Evolutionary conservation across 2,113 vertebrate species (phyloP).

Genomic region (Psophia crepitans): DNA sequence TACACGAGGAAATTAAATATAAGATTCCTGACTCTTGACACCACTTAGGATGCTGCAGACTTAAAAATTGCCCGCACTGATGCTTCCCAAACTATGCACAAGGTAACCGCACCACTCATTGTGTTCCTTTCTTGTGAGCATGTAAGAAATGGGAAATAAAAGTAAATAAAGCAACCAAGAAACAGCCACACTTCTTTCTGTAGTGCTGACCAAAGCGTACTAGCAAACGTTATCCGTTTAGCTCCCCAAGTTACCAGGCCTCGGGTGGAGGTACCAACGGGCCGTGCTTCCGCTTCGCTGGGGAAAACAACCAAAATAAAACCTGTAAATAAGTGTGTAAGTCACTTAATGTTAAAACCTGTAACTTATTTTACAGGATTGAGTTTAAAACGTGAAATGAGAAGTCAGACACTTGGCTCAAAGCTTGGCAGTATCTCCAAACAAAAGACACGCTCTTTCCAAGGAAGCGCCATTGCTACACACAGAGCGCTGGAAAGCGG

Average conservation of each 20-base stretch:
- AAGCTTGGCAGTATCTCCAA: neutral
- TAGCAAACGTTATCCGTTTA: neutral
- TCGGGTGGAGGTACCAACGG: neutral
- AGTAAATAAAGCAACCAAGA: neutral
- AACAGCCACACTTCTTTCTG: neutral
- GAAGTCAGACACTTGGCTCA: neutral
- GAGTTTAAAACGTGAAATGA: neutral
- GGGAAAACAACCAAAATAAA: neutral
- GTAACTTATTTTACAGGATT: neutral
- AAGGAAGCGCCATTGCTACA: neutral
- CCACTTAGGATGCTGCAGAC: neutral
- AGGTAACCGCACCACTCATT: neutral
- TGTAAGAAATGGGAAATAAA: neutral
- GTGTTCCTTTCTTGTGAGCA: neutral
- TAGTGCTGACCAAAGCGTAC: neutral
- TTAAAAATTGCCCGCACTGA: neutral
- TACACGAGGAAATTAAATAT: neutral
- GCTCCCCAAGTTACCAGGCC: neutral
- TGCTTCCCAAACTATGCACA: neutral
- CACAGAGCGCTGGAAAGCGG: neutral
- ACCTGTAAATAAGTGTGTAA: neutral
- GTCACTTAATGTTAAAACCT: neutral
- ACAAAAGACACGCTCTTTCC: neutral
- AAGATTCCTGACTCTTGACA: neutral
- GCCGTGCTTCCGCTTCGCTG: neutral